A percentile compares a stretch with the other conserved stretches of the same genome.
phyloP scores from a whole-genome alignment of 1,140 invertebrate species.

The Lasioglossum albipes region DNA sequence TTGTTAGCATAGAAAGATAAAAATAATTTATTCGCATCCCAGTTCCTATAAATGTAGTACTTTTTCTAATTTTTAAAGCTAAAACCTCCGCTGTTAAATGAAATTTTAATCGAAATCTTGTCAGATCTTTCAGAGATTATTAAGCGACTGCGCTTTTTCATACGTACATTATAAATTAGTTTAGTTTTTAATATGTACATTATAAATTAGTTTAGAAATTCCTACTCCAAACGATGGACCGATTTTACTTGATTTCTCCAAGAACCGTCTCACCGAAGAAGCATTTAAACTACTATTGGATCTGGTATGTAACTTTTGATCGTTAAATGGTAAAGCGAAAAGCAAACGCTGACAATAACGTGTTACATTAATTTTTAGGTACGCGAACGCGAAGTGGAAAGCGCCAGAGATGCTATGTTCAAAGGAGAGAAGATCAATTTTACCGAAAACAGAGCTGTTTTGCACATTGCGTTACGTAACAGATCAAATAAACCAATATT shows the following conservation, averaged over 20 bases:
- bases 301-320: constrained; percentile 82
- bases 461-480: constrained; percentile 97
- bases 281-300: constrained; percentile 88
- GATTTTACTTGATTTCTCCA: constrained; percentile 97
- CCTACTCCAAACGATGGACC: constrained; percentile 90
- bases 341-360: background rate
- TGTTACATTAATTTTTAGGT: constrained; percentile 81
- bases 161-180: constrained; percentile 80
- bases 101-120: background rate
- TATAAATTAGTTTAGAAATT: constrained; percentile 84
- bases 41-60: background rate
- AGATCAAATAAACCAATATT: constrained; percentile 88
- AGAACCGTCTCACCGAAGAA: constrained; percentile 94
- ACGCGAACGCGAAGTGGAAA: constrained; percentile 89
- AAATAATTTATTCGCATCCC: background rate
- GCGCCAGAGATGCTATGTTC: constrained; percentile 96
- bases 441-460: constrained; percentile 96
- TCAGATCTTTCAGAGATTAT: constrained; percentile 5
- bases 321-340: background rate
- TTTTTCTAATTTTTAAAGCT: background rate
- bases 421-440: constrained; percentile 97
- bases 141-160: background rate
- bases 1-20: background rate
- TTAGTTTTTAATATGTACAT: constrained; percentile 73
- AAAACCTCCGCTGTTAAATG: background rate